These are phyloP conservation scores for Ciconia maguari DNA, from an alignment of 2,113 vertebrate genomes.

Conservation along the genomic window DNA sequence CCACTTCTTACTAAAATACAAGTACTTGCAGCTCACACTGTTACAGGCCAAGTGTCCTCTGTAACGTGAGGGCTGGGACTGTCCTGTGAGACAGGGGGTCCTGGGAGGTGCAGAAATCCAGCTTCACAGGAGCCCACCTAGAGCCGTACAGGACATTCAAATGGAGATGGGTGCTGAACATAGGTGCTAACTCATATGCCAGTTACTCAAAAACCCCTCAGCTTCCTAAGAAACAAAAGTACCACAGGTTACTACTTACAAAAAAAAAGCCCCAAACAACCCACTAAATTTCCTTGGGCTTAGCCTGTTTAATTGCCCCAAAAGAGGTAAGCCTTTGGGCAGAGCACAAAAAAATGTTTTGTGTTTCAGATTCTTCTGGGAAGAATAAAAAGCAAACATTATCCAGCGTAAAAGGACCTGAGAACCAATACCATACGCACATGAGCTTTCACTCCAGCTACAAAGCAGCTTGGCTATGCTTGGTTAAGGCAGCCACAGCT, in stretches of 20 bases:
- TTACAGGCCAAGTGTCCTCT: background rate
- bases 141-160: background rate
- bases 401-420: background rate
- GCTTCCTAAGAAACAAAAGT: background rate
- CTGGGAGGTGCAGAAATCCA: background rate
- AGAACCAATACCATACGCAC: background rate
- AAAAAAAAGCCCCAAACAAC: background rate
- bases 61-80: background rate
- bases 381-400: background rate
- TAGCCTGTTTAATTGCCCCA: background rate
- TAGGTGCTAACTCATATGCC: rapidly evolving
- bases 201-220: background rate
- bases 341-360: background rate
- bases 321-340: background rate
- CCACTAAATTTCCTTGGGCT: background rate
- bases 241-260: too few species aligned
- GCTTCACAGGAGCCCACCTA: background rate
- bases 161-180: background rate
- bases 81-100: background rate
- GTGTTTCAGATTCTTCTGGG: background rate
- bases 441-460: background rate
- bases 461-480: background rate
- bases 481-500: background rate
- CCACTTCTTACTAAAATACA: background rate
- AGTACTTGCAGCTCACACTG: background rate